Conservation (phyloP, 2,888 invertebrate species). For the Tipula unca region DNA sequence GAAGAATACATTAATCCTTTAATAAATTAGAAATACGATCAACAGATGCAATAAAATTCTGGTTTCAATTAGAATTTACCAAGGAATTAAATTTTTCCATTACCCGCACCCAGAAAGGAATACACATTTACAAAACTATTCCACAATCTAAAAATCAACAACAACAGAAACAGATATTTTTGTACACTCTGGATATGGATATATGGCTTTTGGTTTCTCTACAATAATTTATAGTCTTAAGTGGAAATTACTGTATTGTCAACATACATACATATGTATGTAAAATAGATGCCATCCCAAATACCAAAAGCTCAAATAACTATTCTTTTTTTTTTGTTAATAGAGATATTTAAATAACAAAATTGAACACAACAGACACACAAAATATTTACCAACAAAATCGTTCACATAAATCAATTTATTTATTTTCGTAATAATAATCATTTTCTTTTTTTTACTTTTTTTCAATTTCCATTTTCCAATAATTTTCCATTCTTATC, state of each 20-base stretch:
- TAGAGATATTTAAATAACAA: neutral
- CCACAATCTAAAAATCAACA: too few species aligned
- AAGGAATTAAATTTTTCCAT: too few species aligned
- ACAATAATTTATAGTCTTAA: neutral
- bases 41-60: neutral
- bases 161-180: neutral
- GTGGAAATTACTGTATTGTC: neutral
- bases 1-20: too few species aligned
- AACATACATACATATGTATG: neutral
- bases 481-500: conserved; percentile 14
- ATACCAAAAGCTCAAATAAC: neutral
- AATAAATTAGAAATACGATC: too few species aligned
- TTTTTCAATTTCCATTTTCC: conserved; percentile 8
- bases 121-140: too few species aligned
- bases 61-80: neutral
- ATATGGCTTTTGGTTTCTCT: neutral
- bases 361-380: neutral
- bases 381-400: neutral
- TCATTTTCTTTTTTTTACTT: neutral
- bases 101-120: too few species aligned
- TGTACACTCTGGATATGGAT: neutral
- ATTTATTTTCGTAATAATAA: neutral
- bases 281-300: neutral
- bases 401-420: neutral
- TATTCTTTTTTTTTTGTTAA: neutral